phyloP scores from a whole-genome alignment of 2,888 invertebrate species.

The Gandaritis pyraliata region DNA sequence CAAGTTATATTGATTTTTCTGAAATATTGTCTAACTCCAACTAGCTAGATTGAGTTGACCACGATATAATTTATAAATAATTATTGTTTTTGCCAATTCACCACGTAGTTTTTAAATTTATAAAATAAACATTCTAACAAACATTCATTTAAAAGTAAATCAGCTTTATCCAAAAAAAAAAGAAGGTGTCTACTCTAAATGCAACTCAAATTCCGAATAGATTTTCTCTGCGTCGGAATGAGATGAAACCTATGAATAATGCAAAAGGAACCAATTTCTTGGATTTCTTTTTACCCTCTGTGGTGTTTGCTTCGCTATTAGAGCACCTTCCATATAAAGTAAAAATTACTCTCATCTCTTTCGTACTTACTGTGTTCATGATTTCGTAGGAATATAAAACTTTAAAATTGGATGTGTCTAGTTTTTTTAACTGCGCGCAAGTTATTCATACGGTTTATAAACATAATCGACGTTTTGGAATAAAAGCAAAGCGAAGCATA shows the following conservation, averaged over 20 bases:
- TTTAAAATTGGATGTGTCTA: neutral
- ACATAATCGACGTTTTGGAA: conserved; percentile 33
- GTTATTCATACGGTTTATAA: conserved; percentile 8
- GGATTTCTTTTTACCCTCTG: conserved; percentile 42
- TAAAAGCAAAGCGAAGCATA: conserved; percentile 59
- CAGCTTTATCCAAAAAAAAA: conserved; percentile 32
- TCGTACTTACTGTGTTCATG: neutral
- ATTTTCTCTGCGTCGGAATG: conserved; percentile 40
- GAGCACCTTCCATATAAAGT: conserved; percentile 37
- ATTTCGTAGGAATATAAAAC: conserved; percentile 5
- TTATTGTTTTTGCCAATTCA: no score
- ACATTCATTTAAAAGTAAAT: conserved; percentile 28
- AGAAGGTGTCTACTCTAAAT: conserved; percentile 40
- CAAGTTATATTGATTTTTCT: no score
- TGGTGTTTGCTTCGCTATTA: conserved; percentile 39
- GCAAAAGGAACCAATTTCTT: conserved; percentile 39
- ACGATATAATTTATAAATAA: neutral
- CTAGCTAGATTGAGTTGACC: no score
- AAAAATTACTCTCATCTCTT: conserved; percentile 16
- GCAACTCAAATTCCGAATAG: conserved; percentile 42
- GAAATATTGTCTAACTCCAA: no score
- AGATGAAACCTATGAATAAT: conserved; percentile 44
- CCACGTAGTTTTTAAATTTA: no score
- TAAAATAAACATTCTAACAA: neutral
- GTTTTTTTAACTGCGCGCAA: no score